These are phyloP conservation scores for Oncorhynchus tshawytscha DNA, from an alignment of 2,113 vertebrate genomes.

Conservation along the genomic window DNA sequence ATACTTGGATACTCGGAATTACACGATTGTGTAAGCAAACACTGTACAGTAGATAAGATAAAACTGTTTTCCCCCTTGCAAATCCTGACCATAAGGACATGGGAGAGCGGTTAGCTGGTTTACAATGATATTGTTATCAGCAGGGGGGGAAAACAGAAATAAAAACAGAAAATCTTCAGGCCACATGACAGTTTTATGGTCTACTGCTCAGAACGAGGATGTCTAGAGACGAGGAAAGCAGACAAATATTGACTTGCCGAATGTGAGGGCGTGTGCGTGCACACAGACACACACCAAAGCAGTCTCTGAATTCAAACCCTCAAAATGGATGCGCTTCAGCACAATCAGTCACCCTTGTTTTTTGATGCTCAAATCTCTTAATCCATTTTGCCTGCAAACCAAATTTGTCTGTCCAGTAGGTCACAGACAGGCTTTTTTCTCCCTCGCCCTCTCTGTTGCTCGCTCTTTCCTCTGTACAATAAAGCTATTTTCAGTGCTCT, in stretches of 20 bases:
- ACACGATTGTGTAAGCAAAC: conserved; percentile 44
- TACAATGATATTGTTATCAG: conserved; percentile 66
- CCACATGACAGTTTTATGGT: conserved; percentile 75
- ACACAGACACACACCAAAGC: conserved; percentile 34
- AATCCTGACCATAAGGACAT: conserved; percentile 50
- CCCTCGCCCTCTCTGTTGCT: neutral
- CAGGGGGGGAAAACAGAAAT: conserved; percentile 56
- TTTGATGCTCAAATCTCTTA: conserved; percentile 57
- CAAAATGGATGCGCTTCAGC: conserved; percentile 66
- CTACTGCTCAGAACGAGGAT: conserved; percentile 66
- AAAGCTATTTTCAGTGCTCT: conserved; percentile 57
- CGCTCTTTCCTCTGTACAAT: conserved; percentile 32
- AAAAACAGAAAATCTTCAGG: conserved; percentile 71
- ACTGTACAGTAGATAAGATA: conserved; percentile 47
- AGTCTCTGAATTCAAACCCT: conserved; percentile 54
- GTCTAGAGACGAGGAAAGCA: conserved; percentile 71
- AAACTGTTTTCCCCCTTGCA: conserved; percentile 49
- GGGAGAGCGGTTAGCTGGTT: conserved; percentile 55
- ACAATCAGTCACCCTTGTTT: conserved; percentile 42
- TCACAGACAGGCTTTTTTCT: conserved; percentile 48
- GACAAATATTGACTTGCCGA: conserved; percentile 76
- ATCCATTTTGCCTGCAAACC: conserved; percentile 69
- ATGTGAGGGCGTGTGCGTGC: conserved; percentile 3
- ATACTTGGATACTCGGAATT: conserved; percentile 23
- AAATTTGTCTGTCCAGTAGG: conserved; percentile 71